Percentiles rank a stretch among this genome's conserved stretches.
These are phyloP conservation scores for Laupala kohalensis DNA, from an alignment of 1,140 invertebrate species.

Conservation along the genomic window DNA sequence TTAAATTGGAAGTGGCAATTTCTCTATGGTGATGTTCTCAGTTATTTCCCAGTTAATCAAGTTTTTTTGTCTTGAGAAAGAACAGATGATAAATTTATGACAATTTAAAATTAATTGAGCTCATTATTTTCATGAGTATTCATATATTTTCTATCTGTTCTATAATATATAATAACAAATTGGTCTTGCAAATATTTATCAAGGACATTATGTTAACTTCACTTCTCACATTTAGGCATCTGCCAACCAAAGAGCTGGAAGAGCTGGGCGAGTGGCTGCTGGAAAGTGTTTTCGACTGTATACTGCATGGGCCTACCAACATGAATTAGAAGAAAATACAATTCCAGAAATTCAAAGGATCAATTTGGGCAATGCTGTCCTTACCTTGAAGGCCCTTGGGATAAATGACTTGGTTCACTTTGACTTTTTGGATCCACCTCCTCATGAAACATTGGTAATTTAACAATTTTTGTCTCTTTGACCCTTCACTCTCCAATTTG, in stretches of 20 bases:
- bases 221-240: constrained; percentile 41
- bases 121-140: background rate
- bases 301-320: constrained; percentile 92
- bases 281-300: constrained; percentile 98
- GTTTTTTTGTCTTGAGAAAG: background rate
- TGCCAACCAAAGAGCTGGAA: constrained; percentile 84
- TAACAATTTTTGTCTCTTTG: background rate
- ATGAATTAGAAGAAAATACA: constrained; percentile 96
- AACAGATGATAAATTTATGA: too few relatives aligned
- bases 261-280: constrained; percentile 83
- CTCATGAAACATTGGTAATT: constrained; percentile 82
- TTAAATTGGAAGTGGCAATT: too few relatives aligned
- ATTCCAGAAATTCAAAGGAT: constrained; percentile 97
- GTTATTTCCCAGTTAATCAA: too few relatives aligned
- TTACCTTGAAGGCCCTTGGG: constrained; percentile 90
- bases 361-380: constrained; percentile 93
- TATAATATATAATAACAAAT: background rate
- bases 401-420: constrained; percentile 97
- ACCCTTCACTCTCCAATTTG: too few relatives aligned
- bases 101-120: too few relatives aligned
- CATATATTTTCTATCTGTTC: background rate
- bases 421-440: constrained; percentile 97
- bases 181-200: too few relatives aligned
- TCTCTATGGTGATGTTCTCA: too few relatives aligned
- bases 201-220: too few relatives aligned